phyloP scores from a whole-genome alignment of 2,888 invertebrate species.

The Scelioninae gen. 2 region DNA sequence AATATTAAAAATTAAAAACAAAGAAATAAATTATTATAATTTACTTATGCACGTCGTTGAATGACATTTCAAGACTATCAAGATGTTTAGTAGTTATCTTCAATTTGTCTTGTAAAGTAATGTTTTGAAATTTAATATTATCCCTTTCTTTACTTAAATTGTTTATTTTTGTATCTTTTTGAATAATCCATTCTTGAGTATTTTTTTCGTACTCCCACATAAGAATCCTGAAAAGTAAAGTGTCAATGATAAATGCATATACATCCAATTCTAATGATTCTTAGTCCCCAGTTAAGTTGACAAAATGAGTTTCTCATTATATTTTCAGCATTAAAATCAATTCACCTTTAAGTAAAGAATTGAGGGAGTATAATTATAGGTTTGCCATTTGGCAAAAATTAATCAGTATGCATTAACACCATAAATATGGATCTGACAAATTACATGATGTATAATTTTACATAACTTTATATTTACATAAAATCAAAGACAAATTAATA shows the following conservation, averaged over 20 bases:
- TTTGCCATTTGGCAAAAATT: no score
- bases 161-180: conserved; percentile 35
- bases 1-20: no score
- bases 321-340: no score
- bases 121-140: conserved; percentile 2
- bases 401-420: no score
- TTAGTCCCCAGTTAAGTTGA: background rate
- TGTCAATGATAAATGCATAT: background rate
- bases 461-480: background rate
- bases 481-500: background rate
- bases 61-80: conserved; percentile 33
- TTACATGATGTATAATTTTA: background rate
- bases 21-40: background rate
- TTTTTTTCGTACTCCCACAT: conserved; percentile 37
- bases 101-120: conserved; percentile 16
- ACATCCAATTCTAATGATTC: no score
- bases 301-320: no score
- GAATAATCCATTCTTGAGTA: conserved; percentile 28
- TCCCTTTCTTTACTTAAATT: conserved; percentile 24
- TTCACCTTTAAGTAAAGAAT: no score
- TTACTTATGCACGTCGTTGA: conserved; percentile 44
- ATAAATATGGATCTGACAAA: no score
- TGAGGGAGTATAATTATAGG: no score
- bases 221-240: conserved; percentile 12
- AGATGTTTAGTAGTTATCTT: conserved; percentile 28